phyloP scores from a whole-genome alignment of 2,113 vertebrate species.

The Xiphias gladius region DNA sequence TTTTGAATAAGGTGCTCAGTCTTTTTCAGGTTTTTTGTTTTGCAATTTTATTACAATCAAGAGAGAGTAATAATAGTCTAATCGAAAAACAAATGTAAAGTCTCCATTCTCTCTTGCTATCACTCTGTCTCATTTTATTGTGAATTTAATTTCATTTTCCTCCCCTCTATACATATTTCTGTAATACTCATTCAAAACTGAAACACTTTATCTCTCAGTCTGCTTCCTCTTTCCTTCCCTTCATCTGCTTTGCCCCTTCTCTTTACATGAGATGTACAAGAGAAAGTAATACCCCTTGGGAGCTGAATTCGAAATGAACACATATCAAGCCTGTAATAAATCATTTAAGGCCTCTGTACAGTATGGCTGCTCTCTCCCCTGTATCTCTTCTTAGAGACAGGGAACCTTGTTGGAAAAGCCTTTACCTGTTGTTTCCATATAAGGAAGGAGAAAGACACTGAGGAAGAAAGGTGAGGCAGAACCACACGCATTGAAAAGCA shows the following conservation, averaged over 20 bases:
- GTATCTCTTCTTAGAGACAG: neutral
- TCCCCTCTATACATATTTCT: neutral
- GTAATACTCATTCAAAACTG: neutral
- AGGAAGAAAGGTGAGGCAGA: constrained; percentile 31
- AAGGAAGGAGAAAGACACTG: neutral
- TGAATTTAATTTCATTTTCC: neutral
- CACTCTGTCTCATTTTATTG: neutral
- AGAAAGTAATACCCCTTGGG: neutral
- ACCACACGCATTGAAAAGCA: constrained; percentile 23
- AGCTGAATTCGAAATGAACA: constrained; percentile 34
- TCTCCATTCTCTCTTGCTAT: neutral
- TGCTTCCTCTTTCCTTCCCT: neutral
- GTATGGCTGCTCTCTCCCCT: neutral
- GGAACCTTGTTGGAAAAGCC: neutral
- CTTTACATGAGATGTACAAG: neutral
- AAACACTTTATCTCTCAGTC: neutral
- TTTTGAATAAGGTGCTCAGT: neutral
- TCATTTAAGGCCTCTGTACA: constrained; percentile 43
- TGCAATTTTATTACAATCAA: neutral
- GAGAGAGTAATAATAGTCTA: neutral
- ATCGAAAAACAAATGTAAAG: neutral
- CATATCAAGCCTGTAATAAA: constrained; percentile 26
- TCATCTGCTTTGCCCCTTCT: constrained; percentile 4
- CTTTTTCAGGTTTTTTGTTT: no score
- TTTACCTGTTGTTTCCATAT: constrained; percentile 40